Evolutionary conservation across 2,113 vertebrate species (phyloP), one percentile per base, ranked within the genome.

Genomic region (Bufo gargarizans): DNA sequence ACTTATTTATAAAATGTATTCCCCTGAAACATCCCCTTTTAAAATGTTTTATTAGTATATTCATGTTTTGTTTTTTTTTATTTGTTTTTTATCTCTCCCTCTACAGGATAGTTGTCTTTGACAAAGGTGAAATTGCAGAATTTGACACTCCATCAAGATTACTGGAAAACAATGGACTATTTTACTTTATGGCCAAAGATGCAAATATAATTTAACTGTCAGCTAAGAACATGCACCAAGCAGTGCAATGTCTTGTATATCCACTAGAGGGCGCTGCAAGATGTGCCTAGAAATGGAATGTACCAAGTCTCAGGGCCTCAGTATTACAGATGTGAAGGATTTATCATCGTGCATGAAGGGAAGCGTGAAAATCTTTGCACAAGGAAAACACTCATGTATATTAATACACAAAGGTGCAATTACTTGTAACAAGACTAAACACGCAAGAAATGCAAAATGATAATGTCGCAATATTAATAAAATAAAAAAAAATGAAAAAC

Each of bases 71-170:
- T 33, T 33, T 33, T 33, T 33, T 33, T 33, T 33, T 33, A n/a
- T 0, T 16, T 80, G 12, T 90, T 90, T 82, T 89, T 71, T 72
- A 2, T 5, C 82, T 11, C 20, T 33, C 93, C 88, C 50, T 47
- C 33, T 33, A 89, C 93, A 99, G 98, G 92, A 96, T 99, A 87
- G 95, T 98, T 67, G 97, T 99, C 65, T 96, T 99, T 97, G 97
- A 99, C 92, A 93, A 95, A 19, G 98, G 98, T 3, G 92, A 69
- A 87, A 93, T 99, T 91, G 94, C 93, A 19, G 98, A 99, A 93
- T 97, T 96, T 80, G 97, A 97, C 93, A 94, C 96, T 80, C 96
- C 95, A 0, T 92, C 94, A 89, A 95, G 94, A 88, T 93, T 99
- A 90, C 95, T 97, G 86, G 93, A 95, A 91, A 95, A 95, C 90